Evolutionary conservation across 1,140 invertebrate genomes (phyloP).

Genomic region (Drosophila carrolli): DNA sequence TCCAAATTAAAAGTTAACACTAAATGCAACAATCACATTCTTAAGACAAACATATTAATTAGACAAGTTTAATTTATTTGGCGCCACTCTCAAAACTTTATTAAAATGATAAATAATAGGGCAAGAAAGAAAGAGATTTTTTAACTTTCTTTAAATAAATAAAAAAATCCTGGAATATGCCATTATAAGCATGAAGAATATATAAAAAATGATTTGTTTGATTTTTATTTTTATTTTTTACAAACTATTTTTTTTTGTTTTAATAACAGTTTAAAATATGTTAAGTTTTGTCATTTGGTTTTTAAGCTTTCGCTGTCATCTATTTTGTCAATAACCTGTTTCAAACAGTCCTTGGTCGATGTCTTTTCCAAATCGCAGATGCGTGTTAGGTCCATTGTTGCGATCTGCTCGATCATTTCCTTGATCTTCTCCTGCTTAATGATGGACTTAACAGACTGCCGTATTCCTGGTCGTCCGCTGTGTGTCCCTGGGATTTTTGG

Average conservation of each 20-base stretch:
- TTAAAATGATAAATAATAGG: no score
- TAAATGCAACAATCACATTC: no score
- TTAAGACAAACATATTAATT: no score
- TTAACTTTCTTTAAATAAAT: no score
- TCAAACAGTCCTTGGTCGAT: slow-evolving; percentile 81
- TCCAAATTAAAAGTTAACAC: no score
- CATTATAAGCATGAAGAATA: neutral
- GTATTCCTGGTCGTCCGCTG: slow-evolving; percentile 64
- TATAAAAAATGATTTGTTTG: neutral
- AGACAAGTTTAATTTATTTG: no score
- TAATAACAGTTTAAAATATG: slow-evolving; percentile 5
- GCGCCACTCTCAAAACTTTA: no score
- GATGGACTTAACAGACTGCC: slow-evolving; percentile 85
- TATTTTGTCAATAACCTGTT: slow-evolving; percentile 82
- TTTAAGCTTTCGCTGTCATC: slow-evolving; percentile 60
- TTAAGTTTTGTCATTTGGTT: slow-evolving; percentile 33
- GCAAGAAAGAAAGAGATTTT: no score
- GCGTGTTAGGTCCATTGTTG: slow-evolving; percentile 78
- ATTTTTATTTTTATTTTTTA: slow-evolving; percentile 5
- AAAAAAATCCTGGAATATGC: no score
- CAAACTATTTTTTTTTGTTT: slow-evolving; percentile 1
- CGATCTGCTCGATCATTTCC: slow-evolving; percentile 84
- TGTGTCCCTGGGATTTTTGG: slow-evolving; percentile 11
- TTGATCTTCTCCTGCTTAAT: slow-evolving; percentile 85
- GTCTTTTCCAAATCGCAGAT: slow-evolving; percentile 81